Percentiles rank a stretch among this genome's conserved stretches.
Conservation (phyloP, 2,888 invertebrate genomes). For the Brachynemurus nebulosus region DNA sequence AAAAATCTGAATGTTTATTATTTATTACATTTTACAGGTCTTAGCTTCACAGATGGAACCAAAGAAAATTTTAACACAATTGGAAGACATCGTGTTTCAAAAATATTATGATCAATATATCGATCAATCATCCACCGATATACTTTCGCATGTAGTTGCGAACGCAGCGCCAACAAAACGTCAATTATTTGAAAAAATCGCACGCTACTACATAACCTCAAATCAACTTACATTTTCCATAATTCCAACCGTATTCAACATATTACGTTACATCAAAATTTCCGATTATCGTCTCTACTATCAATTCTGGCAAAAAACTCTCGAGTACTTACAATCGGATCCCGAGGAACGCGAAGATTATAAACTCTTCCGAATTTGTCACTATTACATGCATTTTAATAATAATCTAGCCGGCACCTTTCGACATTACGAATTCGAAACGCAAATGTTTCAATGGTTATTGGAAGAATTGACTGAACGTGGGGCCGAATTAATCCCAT, state of each 20-base stretch:
- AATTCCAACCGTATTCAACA: conserved; percentile 30
- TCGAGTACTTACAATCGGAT: conserved; percentile 25
- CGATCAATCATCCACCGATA: conserved; percentile 25
- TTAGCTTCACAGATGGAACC: conserved; percentile 38
- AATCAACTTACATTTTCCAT: conserved; percentile 24
- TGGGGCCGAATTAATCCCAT: conserved; percentile 28
- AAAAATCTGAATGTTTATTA: too few relatives aligned
- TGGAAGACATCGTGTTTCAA: conserved; percentile 31
- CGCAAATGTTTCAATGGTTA: conserved; percentile 28
- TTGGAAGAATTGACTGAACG: conserved; percentile 27
- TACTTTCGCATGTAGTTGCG: conserved; percentile 31
- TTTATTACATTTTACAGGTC: conserved; percentile 27
- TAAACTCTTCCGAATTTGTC: conserved; percentile 30
- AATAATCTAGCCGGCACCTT: conserved; percentile 37
- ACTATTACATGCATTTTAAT: conserved; percentile 40
- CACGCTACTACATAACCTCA: conserved; percentile 25
- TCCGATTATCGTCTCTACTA: conserved; percentile 32
- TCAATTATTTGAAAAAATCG: conserved; percentile 28
- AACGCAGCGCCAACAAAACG: conserved; percentile 33
- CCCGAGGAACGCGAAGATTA: conserved; percentile 22
- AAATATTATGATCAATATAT: too few relatives aligned
- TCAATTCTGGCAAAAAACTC: conserved; percentile 33
- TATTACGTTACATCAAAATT: conserved; percentile 34
- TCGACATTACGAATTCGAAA: conserved; percentile 34
- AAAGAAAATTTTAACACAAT: conserved; percentile 29